phyloP scores from a whole-genome alignment of 2,797 vertebrate genomes.

The Tangara arthus region DNA sequence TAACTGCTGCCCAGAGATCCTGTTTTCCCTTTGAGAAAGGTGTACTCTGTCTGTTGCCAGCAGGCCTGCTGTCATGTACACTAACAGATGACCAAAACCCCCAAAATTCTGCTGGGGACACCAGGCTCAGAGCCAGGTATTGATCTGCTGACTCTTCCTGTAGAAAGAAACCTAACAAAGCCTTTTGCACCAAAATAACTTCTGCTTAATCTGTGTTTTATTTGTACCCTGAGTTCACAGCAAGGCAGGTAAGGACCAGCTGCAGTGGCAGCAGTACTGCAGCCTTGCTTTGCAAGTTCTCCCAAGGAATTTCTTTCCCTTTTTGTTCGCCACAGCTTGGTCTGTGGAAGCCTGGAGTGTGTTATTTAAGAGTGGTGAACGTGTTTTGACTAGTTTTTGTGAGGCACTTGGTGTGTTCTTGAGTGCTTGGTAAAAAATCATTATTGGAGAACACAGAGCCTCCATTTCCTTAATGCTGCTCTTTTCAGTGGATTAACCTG shows the following conservation, averaged over 20 bases:
- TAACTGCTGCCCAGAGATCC: background rate
- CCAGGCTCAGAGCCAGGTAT: background rate
- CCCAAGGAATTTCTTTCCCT: background rate
- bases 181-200: background rate
- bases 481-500: background rate
- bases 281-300: background rate
- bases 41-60: background rate
- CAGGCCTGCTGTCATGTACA: background rate
- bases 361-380: constrained; percentile 15
- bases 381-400: constrained; percentile 29
- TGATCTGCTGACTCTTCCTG: background rate
- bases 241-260: background rate
- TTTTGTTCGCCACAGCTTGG: background rate
- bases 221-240: background rate
- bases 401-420: background rate
- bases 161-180: background rate
- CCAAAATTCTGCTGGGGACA: background rate
- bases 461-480: background rate
- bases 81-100: background rate
- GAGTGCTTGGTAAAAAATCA: background rate
- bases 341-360: background rate
- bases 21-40: background rate
- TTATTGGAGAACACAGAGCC: background rate
- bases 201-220: background rate
- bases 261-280: background rate